These are phyloP conservation scores for Lissonota sp. DNA, from an alignment of 2,888 invertebrate genomes.

Conservation along the genomic window DNA sequence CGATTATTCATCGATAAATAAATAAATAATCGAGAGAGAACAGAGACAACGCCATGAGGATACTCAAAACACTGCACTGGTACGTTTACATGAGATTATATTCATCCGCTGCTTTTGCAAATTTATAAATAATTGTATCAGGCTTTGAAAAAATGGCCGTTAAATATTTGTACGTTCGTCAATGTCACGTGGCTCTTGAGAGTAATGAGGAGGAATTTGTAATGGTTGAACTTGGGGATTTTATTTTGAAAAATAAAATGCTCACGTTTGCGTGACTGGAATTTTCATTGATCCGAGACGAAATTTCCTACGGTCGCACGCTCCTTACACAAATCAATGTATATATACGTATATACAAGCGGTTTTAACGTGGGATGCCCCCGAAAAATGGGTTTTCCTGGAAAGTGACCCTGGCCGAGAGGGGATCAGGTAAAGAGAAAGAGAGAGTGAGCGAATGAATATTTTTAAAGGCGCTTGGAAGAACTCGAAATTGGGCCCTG, in stretches of 20 bases:
- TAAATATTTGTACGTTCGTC: no score
- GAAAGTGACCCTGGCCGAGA: constrained; percentile 38
- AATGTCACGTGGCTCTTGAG: no score
- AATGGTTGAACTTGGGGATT: constrained; percentile 7
- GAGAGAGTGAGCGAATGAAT: constrained; percentile 32
- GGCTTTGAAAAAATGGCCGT: not conserved
- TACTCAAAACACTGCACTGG: constrained; percentile 83
- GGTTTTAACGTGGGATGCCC: constrained; percentile 42
- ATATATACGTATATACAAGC: constrained; percentile 2
- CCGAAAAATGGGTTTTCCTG: constrained; percentile 46
- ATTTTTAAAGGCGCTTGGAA: constrained; percentile 29
- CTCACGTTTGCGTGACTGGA: constrained; percentile 59
- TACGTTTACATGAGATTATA: constrained; percentile 71
- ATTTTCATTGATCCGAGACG: constrained; percentile 57
- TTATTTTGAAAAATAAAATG: constrained; percentile 38
- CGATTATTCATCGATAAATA: constrained; percentile 39
- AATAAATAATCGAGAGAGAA: constrained; percentile 50
- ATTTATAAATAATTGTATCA: no score
- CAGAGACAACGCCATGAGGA: constrained; percentile 82
- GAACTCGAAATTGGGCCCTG: constrained; percentile 38
- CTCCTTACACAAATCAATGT: constrained; percentile 17
- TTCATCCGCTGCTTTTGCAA: constrained; percentile 2
- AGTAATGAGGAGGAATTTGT: no score
- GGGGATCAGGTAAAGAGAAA: constrained; percentile 49
- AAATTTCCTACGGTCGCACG: constrained; percentile 53